Conservation (phyloP, 92 coral and sea anemone species). For the Zoanthus solanderi region DNA sequence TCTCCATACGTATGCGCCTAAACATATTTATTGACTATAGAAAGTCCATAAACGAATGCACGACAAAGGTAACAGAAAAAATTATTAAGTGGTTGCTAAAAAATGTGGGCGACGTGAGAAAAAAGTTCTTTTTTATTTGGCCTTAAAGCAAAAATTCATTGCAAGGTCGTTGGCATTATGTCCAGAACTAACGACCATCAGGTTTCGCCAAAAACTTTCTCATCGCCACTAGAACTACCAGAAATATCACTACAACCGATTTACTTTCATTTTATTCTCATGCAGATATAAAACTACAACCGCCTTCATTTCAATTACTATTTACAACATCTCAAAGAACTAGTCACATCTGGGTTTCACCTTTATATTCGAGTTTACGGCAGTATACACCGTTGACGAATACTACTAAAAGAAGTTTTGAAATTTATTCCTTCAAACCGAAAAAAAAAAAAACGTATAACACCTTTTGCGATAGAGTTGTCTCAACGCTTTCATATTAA, state of each 20-base stretch:
- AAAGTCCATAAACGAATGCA: too few species aligned
- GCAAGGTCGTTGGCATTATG: too few species aligned
- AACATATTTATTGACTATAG: too few species aligned
- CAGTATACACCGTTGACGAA: neutral
- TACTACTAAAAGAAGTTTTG: neutral
- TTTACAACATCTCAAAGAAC: constrained; percentile 15
- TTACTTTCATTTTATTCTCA: constrained; percentile 25
- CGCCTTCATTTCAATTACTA: neutral
- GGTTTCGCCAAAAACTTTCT: too few species aligned
- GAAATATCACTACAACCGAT: neutral
- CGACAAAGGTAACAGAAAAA: too few species aligned
- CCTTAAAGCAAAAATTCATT: too few species aligned
- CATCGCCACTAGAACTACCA: neutral
- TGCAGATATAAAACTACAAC: constrained; percentile 40
- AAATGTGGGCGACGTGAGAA: too few species aligned
- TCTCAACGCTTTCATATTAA: neutral
- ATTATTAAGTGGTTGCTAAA: too few species aligned
- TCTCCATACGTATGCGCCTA: too few species aligned
- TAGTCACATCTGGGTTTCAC: neutral
- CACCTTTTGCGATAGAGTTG: neutral
- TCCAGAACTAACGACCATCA: too few species aligned
- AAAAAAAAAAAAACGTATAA: neutral
- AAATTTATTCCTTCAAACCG: neutral
- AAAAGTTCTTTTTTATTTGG: too few species aligned
- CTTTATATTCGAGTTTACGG: neutral